Evolutionary conservation across 2,113 vertebrate species (phyloP), one percentile per base, ranked within the genome.

Genomic region (Lucifuga dentata): DNA sequence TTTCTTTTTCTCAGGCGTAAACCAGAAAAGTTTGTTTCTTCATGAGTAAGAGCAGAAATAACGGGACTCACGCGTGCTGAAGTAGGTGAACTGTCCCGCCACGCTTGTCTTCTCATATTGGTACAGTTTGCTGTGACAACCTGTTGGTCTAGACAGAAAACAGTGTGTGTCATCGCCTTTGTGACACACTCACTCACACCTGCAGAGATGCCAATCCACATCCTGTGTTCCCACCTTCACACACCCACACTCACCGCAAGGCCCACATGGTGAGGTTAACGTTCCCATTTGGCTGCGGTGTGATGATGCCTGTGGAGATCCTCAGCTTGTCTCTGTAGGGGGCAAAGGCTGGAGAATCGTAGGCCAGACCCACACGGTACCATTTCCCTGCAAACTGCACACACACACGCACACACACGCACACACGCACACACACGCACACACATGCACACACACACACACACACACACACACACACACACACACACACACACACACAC

Each of bases 181-280:
- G 26, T 29, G 3, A 29, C 26, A 29, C 26, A 29, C 26, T 5
- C 26, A 29, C 11, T 15, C 12, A n/a, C 38, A 15, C 12, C 12
- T 2, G 6, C 15, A 3, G 11, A n/a, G 20, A 6, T 62, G 8
- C 16, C 7, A 15, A 36, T 36, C 5, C 39, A 23, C 10, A 35
- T 15, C 23, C 7, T n/a, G 5, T 16, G 13, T 5, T 21, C 35
- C 40, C 23, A 43, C 29, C 23, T 29, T 3, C 26, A 20, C 40
- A 39, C 11, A 26, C 13, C 63, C 24, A 45, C 40, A 81, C 91
- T 85, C 35, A 94, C 93, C 70, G 82, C 20, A 62, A 57, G 1
- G 78, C 86, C 90, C 91, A 94, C 89, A 93, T 91, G 0, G 92
- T 92, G 78, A 94, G 90, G 75, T 90, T 89, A 5, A 73, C 91